Conservation (phyloP, 2,888 invertebrate genomes). For the Monoplex corrugatus region DNA sequence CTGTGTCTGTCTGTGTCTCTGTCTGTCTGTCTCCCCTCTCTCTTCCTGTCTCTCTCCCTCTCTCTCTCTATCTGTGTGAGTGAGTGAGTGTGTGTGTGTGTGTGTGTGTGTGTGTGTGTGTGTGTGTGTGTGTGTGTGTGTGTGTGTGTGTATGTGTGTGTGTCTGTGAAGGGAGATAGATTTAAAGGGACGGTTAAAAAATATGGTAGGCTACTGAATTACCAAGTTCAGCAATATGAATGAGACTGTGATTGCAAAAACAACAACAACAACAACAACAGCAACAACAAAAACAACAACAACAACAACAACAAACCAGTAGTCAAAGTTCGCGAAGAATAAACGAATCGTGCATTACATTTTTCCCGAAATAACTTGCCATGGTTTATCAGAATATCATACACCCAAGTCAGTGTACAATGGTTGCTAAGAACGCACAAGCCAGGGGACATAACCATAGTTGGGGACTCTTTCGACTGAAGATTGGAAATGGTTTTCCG, state of each 20-base stretch:
- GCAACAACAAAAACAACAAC: not conserved
- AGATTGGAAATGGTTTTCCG: conserved; percentile 55
- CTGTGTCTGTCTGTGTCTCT: too few species aligned
- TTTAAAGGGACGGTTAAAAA: not conserved
- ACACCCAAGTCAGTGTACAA: not conserved
- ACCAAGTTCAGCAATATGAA: not conserved
- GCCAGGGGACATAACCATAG: conserved; percentile 21
- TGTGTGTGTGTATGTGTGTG: not conserved
- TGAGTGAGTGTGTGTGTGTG: too few species aligned
- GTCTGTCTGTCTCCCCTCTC: too few species aligned
- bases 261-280: not conserved
- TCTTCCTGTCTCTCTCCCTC: too few species aligned
- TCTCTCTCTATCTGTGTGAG: too few species aligned
- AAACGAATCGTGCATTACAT: not conserved
- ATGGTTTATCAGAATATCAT: not conserved
- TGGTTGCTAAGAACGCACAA: conserved; percentile 45
- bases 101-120: too few species aligned
- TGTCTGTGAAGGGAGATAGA: not conserved
- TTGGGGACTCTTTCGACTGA: conserved; percentile 33
- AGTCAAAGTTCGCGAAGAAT: not conserved
- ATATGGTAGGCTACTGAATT: too few species aligned
- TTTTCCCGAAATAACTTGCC: too few species aligned
- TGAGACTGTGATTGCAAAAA: not conserved
- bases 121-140: not conserved
- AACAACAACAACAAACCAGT: not conserved